Percentiles rank a stretch among this genome's conserved stretches.
These are phyloP conservation scores for Homalodisca vitripennis DNA, from an alignment of 1,140 invertebrate species.

Conservation along the genomic window DNA sequence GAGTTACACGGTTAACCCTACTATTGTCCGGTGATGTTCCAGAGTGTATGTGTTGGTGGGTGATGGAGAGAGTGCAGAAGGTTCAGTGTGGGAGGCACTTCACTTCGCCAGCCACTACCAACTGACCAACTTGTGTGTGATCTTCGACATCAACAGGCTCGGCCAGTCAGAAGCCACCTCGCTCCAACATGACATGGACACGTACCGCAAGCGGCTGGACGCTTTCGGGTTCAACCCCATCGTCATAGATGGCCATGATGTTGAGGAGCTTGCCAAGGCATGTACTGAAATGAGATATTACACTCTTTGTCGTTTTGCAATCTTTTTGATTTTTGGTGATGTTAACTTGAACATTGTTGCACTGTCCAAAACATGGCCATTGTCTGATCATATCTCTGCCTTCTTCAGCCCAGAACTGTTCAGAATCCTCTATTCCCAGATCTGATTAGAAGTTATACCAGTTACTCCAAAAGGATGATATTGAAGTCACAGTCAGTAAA, in stretches of 20 bases:
- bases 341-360: no score
- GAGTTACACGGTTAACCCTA: no score
- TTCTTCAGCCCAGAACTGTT: no score
- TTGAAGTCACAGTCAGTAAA: no score
- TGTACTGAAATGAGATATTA: no score
- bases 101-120: slow-evolving; percentile 94
- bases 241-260: slow-evolving; percentile 95
- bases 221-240: slow-evolving; percentile 92
- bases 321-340: no score
- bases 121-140: slow-evolving; percentile 94
- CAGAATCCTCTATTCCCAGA: no score
- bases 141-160: slow-evolving; percentile 96
- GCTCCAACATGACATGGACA: slow-evolving; percentile 89
- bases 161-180: slow-evolving; percentile 95
- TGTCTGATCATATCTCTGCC: no score
- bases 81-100: slow-evolving; percentile 97
- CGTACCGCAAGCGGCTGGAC: slow-evolving; percentile 83
- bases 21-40: not conserved
- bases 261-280: slow-evolving; percentile 83
- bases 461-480: no score
- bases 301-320: no score
- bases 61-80: slow-evolving; percentile 98
- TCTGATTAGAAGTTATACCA: no score
- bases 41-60: slow-evolving; percentile 75
- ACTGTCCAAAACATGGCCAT: no score